phyloP scores from a whole-genome alignment of 1,140 invertebrate genomes.

The Schmidtea mediterranea region DNA sequence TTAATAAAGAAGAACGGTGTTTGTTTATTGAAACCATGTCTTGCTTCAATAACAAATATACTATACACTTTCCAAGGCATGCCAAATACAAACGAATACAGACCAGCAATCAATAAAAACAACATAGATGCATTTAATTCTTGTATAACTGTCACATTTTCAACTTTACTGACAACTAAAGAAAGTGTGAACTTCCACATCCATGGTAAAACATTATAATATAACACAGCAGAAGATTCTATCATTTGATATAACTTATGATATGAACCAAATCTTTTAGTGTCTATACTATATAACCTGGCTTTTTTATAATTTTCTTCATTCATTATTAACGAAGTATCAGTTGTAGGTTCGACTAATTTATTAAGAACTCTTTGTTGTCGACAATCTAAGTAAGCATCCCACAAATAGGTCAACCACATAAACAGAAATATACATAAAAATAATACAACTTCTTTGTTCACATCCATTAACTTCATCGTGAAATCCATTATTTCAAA shows the following conservation, averaged over 20 bases:
- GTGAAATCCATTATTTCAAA: too few relatives aligned
- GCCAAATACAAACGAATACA: slow-evolving; percentile 42
- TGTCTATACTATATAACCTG: neutral
- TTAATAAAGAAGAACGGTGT: slow-evolving; percentile 67
- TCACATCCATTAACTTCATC: too few relatives aligned
- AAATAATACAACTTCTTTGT: neutral
- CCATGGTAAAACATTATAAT: neutral
- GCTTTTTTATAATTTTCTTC: neutral
- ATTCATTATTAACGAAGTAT: neutral
- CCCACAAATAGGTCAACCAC: slow-evolving; percentile 1
- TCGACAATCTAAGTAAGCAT: neutral
- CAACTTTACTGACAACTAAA: neutral
- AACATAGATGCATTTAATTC: slow-evolving; percentile 29
- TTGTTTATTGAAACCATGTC: slow-evolving; percentile 90
- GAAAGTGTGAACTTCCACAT: neutral
- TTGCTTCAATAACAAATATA: slow-evolving; percentile 79
- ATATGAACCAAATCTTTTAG: neutral
- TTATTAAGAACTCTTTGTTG: neutral
- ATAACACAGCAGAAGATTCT: neutral
- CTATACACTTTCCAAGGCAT: slow-evolving; percentile 61
- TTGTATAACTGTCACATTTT: neutral
- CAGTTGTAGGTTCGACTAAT: neutral
- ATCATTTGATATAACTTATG: neutral
- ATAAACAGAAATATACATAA: neutral
- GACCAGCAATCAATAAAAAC: slow-evolving; percentile 44